Percentiles rank a stretch among this genome's conserved stretches.
phyloP scores from a whole-genome alignment of 2,113 vertebrate species.

The Leucopternis melanops region DNA sequence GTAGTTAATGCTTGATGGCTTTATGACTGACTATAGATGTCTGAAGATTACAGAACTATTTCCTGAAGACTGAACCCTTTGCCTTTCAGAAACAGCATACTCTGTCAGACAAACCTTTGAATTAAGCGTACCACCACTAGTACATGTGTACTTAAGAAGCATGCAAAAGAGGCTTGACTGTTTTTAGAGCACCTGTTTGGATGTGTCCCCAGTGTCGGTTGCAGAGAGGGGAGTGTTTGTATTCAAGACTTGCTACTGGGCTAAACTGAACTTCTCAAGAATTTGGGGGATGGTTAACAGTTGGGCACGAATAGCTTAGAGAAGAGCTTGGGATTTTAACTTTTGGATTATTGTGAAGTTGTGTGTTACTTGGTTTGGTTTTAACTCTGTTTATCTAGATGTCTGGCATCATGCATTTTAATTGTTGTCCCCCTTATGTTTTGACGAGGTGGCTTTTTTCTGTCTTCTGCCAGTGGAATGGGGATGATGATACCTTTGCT shows the following conservation, averaged over 20 bases:
- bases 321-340: not conserved
- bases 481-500: not conserved
- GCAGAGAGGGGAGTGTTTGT: not conserved
- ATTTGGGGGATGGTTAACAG: not conserved
- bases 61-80: no score
- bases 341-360: not conserved
- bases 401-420: not conserved
- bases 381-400: not conserved
- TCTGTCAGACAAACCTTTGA: not conserved
- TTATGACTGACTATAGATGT: no score
- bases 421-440: not conserved
- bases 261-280: not conserved
- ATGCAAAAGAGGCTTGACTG: not conserved
- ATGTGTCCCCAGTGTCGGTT: not conserved
- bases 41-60: no score
- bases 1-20: not conserved
- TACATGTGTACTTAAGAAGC: accelerated
- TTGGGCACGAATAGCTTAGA: not conserved
- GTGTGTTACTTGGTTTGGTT: not conserved
- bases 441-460: not conserved
- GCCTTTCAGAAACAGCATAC: not conserved
- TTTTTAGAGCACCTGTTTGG: not conserved
- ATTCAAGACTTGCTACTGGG: not conserved
- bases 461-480: not conserved
- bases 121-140: not conserved